Conservation (phyloP, 2,888 invertebrate genomes). For the Ectemnius cavifrons region DNA sequence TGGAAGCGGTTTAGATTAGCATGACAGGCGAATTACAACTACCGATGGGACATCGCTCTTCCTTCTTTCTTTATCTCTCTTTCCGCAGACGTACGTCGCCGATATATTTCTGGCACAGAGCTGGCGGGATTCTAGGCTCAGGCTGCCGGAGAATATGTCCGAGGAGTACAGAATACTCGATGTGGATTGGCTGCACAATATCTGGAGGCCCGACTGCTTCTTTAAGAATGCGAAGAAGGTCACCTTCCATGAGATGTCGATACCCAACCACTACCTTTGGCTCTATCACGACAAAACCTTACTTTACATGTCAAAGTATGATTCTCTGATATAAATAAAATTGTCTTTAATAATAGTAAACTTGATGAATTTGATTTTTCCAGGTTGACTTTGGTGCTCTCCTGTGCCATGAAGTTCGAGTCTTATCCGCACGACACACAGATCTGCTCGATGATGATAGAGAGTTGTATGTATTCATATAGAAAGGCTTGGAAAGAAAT, state of each 20-base stretch:
- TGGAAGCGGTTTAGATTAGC: too few species aligned
- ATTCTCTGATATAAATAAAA: slow-evolving; percentile 37
- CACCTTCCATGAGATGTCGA: slow-evolving; percentile 96
- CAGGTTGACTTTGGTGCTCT: slow-evolving; percentile 92
- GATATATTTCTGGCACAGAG: slow-evolving; percentile 95
- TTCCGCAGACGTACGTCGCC: slow-evolving; percentile 91
- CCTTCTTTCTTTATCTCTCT: not conserved
- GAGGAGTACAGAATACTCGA: slow-evolving; percentile 94
- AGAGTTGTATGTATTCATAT: slow-evolving; percentile 87
- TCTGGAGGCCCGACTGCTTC: slow-evolving; percentile 96
- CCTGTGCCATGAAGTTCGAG: slow-evolving; percentile 97
- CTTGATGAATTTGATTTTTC: slow-evolving; percentile 62
- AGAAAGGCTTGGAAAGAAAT: too few species aligned
- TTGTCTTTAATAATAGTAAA: not conserved
- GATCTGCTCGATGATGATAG: slow-evolving; percentile 95
- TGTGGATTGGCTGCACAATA: slow-evolving; percentile 93
- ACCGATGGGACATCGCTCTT: too few species aligned
- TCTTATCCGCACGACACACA: slow-evolving; percentile 96
- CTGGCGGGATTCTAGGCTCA: slow-evolving; percentile 93
- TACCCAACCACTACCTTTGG: slow-evolving; percentile 96
- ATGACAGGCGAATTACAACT: too few species aligned
- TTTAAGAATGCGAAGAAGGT: slow-evolving; percentile 96
- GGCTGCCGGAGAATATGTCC: slow-evolving; percentile 95
- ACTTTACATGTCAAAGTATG: slow-evolving; percentile 95
- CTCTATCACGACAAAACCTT: slow-evolving; percentile 94